Conservation (phyloP, 2,888 invertebrate genomes). For the Eristalis tenax region DNA sequence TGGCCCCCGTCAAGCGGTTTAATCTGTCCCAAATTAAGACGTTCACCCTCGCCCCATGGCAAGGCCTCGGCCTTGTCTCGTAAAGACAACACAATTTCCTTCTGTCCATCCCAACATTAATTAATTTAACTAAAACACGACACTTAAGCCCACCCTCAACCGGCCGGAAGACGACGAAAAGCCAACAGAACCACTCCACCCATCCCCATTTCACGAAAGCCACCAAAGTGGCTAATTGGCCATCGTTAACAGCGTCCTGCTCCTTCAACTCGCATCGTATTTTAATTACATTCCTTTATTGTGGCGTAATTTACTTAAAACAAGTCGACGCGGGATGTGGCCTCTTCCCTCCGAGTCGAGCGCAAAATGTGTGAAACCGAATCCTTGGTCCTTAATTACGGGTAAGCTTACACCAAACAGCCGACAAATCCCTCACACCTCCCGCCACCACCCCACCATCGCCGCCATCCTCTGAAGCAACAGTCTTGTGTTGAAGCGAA, state of each 20-base stretch:
- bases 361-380: constrained; percentile 63
- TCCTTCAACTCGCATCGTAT: neutral
- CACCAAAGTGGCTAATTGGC: constrained; percentile 69
- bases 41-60: neutral
- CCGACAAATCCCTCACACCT: neutral
- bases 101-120: constrained; percentile 20
- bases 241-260: constrained; percentile 58
- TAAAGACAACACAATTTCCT: neutral
- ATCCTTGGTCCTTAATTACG: constrained; percentile 64
- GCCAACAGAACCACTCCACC: neutral
- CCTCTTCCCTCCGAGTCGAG: neutral
- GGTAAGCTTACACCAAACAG: constrained; percentile 31
- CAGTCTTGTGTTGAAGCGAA: too few relatives aligned
- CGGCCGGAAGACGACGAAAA: neutral
- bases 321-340: constrained; percentile 38
- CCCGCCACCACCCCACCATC: neutral
- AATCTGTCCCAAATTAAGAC: neutral
- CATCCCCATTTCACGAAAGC: constrained; percentile 9
- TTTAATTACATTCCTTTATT: constrained; percentile 65
- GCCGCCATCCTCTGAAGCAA: neutral
- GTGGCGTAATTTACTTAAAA: constrained; percentile 65
- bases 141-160: constrained; percentile 25
- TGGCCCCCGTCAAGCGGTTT: neutral
- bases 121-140: constrained; percentile 64
- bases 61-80: neutral